These are phyloP conservation scores for Mormyrus iriodes DNA, from an alignment of 2,113 vertebrate genomes.

Conservation along the genomic window DNA sequence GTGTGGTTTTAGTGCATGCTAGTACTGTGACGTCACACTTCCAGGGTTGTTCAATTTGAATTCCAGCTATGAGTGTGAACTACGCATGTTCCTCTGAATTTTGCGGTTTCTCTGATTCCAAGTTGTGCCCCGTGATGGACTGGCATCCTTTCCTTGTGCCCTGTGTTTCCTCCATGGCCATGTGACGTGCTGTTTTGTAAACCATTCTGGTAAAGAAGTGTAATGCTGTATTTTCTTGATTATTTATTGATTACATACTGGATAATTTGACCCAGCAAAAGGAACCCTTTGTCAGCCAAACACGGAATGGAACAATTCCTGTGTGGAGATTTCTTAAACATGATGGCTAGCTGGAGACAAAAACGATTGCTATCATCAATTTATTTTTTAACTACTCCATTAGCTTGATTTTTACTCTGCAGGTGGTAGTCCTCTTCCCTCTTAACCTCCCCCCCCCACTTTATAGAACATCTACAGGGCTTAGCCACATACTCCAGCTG, in stretches of 20 bases:
- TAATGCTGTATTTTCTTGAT: background rate
- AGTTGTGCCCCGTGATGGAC: background rate
- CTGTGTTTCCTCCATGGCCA: background rate
- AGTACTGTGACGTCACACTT: background rate
- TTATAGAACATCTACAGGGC: background rate
- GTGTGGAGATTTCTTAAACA: background rate
- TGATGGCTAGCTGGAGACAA: background rate
- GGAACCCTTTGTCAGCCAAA: background rate
- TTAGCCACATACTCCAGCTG: background rate
- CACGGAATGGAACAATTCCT: background rate
- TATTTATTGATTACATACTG: background rate
- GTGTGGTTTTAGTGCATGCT: background rate
- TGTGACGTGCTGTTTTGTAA: background rate
- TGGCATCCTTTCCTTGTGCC: background rate
- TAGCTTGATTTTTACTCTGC: background rate
- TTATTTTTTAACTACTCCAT: background rate
- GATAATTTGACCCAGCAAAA: background rate
- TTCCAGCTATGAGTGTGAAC: background rate
- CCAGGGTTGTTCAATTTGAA: background rate
- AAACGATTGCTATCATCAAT: background rate
- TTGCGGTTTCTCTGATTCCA: background rate
- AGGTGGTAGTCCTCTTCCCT: background rate
- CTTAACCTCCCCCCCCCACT: background rate
- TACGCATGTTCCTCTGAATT: background rate
- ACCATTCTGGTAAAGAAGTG: background rate